These are phyloP conservation scores for Sphenopsis melanotis DNA, from an alignment of 2,797 vertebrate species.

Conservation along the genomic window DNA sequence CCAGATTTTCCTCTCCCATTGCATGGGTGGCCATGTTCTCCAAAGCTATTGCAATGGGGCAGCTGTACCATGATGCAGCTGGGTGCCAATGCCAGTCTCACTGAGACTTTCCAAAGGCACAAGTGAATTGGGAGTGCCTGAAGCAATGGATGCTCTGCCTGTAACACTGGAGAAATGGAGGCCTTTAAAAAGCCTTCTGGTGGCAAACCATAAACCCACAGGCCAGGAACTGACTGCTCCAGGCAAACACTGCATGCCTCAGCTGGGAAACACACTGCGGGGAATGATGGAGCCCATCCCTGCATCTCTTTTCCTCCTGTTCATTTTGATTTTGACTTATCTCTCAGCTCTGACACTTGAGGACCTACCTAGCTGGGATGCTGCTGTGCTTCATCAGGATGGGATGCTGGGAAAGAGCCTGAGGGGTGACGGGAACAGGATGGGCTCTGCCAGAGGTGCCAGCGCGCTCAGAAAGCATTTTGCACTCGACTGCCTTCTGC, in stretches of 20 bases:
- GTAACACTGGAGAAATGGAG: neutral
- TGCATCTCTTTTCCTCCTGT: neutral
- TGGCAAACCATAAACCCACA: neutral
- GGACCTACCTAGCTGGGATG: neutral
- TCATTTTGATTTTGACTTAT: neutral
- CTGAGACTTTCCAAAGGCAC: neutral
- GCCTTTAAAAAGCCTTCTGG: neutral
- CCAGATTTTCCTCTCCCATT: neutral
- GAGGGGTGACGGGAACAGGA: neutral
- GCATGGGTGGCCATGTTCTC: rapidly evolving
- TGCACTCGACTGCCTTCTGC: neutral
- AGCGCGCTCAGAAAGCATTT: neutral
- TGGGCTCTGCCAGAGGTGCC: neutral
- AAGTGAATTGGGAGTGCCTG: neutral
- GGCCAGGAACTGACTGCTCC: neutral
- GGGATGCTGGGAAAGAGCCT: neutral
- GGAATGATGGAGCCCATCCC: neutral
- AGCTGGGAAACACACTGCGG: rapidly evolving
- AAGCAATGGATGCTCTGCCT: neutral
- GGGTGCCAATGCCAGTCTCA: rapidly evolving
- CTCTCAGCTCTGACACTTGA: neutral
- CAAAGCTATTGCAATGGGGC: neutral
- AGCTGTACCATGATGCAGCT: neutral
- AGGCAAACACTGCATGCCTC: neutral
- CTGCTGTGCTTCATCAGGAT: neutral